A percentile compares a stretch with the other conserved stretches of the same genome.
Conservation (phyloP, 2,888 invertebrate species). For the Synanthedon andrenaeformis region DNA sequence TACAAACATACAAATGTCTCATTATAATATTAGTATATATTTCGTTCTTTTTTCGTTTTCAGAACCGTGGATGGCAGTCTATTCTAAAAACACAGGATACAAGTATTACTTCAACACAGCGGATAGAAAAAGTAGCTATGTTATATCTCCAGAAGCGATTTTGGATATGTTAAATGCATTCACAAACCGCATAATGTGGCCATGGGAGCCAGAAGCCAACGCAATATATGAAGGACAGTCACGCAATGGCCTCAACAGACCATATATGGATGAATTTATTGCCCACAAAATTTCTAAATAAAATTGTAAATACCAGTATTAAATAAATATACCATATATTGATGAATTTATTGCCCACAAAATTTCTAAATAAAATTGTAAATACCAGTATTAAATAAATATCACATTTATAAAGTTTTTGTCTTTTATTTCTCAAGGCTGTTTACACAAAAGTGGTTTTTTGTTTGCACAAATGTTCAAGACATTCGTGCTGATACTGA, state of each 20-base stretch:
- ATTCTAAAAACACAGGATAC: slow-evolving; percentile 42
- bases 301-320: slow-evolving; percentile 1
- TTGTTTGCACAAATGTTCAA: no score
- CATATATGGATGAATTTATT: slow-evolving; percentile 41
- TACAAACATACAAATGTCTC: no score
- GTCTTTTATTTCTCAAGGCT: background rate
- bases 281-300: slow-evolving; percentile 17
- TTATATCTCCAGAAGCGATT: slow-evolving; percentile 37
- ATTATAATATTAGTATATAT: no score
- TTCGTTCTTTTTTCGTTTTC: no score
- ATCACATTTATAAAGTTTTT: background rate
- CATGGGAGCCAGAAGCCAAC: slow-evolving; percentile 43
- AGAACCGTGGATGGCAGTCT: slow-evolving; percentile 58
- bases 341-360: slow-evolving; percentile 25
- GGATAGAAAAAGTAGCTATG: slow-evolving; percentile 41
- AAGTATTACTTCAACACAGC: slow-evolving; percentile 47
- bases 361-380: slow-evolving; percentile 12
- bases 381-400: background rate
- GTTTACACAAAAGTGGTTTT: no score
- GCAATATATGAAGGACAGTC: slow-evolving; percentile 38
- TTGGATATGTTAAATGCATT: slow-evolving; percentile 42
- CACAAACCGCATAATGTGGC: slow-evolving; percentile 40
- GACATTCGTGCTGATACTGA: no score
- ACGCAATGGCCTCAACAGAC: slow-evolving; percentile 23
- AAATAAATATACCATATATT: background rate